phyloP scores from a whole-genome alignment of 2,888 invertebrate genomes.

The Pammene aurita region DNA sequence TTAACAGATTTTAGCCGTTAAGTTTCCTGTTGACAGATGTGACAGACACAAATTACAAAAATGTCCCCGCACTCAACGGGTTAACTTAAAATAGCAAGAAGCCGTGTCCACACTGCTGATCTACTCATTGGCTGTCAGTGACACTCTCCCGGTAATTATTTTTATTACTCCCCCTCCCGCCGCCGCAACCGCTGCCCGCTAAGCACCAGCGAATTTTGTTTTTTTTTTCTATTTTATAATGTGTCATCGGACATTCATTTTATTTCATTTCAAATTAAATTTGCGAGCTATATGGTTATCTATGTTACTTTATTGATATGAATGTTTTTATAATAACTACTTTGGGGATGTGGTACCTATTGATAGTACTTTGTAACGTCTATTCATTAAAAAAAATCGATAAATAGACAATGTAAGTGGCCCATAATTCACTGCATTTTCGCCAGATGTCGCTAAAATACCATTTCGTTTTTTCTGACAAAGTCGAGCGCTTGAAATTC shows the following conservation, averaged over 20 bases:
- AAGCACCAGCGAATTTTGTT: conserved; percentile 30
- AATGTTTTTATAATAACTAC: neutral
- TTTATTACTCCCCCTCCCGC: conserved; percentile 33
- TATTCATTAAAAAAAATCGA: no score
- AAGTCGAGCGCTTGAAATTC: no score
- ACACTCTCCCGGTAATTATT: conserved; percentile 39
- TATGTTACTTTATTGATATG: neutral
- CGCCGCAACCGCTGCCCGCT: conserved; percentile 11
- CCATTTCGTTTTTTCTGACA: no score
- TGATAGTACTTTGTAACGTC: no score
- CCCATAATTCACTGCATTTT: no score
- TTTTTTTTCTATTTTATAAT: conserved; percentile 29
- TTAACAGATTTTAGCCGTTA: no score
- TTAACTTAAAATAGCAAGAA: neutral
- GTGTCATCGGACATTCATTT: conserved; percentile 21
- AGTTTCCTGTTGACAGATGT: no score
- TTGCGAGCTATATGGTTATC: neutral
- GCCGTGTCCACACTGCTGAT: conserved; percentile 5
- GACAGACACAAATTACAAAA: no score
- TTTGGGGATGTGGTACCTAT: no score
- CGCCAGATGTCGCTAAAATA: no score
- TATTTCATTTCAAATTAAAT: conserved; percentile 27
- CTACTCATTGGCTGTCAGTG: conserved; percentile 33
- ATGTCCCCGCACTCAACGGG: neutral
- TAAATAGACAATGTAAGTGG: no score